phyloP scores from a whole-genome alignment of 2,888 invertebrate species.

The Tubulanus polymorphus region DNA sequence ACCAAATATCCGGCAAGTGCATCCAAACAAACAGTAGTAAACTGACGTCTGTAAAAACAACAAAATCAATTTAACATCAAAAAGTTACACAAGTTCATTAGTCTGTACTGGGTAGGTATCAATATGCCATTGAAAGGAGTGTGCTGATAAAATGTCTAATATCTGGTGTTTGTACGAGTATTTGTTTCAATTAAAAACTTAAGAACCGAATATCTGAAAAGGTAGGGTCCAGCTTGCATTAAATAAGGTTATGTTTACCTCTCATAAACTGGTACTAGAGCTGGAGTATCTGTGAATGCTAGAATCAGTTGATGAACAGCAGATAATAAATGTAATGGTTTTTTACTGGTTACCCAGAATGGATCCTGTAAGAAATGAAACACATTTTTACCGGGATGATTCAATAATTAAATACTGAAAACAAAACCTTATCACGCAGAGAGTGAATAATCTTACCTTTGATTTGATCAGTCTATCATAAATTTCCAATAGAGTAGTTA shows the following conservation, averaged over 20 bases:
- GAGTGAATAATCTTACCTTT: slow-evolving; percentile 35
- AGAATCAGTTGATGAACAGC: slow-evolving; percentile 71
- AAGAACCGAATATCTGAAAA: no score
- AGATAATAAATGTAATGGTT: slow-evolving; percentile 79
- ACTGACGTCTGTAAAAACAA: slow-evolving; percentile 60
- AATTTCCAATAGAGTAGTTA: slow-evolving; percentile 74
- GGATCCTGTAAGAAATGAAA: slow-evolving; percentile 81
- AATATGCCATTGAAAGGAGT: no score
- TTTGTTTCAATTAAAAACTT: no score
- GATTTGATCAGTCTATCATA: slow-evolving; percentile 63
- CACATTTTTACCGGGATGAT: no score
- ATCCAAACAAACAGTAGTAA: slow-evolving; percentile 69
- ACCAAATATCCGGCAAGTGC: slow-evolving; percentile 72
- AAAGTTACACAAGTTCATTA: no score
- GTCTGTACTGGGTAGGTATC: no score
- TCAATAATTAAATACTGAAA: no score
- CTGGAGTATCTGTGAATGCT: slow-evolving; percentile 64
- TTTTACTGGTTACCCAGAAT: slow-evolving; percentile 78
- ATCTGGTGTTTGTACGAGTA: no score
- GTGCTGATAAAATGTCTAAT: no score
- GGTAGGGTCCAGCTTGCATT: no score
- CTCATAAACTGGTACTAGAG: slow-evolving; percentile 58
- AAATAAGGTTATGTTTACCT: slow-evolving; percentile 50
- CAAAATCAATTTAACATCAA: neutral
- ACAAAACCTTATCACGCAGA: no score